Percentiles rank a stretch among this genome's conserved stretches.
phyloP scores from a whole-genome alignment of 1,140 invertebrate species.

The Tenebrio molitor region DNA sequence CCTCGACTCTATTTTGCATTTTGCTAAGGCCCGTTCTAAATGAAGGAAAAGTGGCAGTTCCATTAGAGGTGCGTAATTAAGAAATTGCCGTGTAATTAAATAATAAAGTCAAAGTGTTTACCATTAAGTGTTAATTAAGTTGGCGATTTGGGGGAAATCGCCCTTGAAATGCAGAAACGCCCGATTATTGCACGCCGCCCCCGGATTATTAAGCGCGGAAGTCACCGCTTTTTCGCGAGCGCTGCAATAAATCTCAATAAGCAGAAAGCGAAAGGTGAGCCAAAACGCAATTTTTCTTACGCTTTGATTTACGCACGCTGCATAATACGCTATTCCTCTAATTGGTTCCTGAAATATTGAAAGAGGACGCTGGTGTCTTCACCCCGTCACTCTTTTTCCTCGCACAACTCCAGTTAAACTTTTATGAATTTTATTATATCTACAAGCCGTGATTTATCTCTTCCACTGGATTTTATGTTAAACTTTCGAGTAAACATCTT shows the following conservation, averaged over 20 bases:
- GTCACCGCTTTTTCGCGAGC: no score
- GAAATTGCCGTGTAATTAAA: slow-evolving; percentile 34
- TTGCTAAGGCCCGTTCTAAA: background rate
- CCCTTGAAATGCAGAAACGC: no score
- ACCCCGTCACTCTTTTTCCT: slow-evolving; percentile 1
- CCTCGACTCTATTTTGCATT: slow-evolving; percentile 26
- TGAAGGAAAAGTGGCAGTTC: slow-evolving; percentile 29
- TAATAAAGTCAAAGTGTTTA: slow-evolving; percentile 41
- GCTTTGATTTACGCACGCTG: background rate
- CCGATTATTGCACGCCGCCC: no score
- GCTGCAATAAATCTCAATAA: slow-evolving; percentile 4
- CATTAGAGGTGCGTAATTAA: slow-evolving; percentile 36
- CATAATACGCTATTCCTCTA: background rate
- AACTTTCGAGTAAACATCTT: slow-evolving; percentile 37
- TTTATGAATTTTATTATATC: slow-evolving; percentile 38
- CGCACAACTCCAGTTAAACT: slow-evolving; percentile 33
- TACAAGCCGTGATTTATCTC: slow-evolving; percentile 37
- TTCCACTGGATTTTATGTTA: slow-evolving; percentile 37
- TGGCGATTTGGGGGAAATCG: slow-evolving; percentile 11
- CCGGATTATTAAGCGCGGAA: no score
- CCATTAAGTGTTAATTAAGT: slow-evolving; percentile 38
- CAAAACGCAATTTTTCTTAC: background rate
- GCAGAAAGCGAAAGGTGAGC: slow-evolving; percentile 4
- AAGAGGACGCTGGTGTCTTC: background rate
- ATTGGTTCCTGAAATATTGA: background rate